Evolutionary conservation across 2,797 vertebrate genomes (phyloP).

Genomic region (Geotrypetes seraphini): DNA sequence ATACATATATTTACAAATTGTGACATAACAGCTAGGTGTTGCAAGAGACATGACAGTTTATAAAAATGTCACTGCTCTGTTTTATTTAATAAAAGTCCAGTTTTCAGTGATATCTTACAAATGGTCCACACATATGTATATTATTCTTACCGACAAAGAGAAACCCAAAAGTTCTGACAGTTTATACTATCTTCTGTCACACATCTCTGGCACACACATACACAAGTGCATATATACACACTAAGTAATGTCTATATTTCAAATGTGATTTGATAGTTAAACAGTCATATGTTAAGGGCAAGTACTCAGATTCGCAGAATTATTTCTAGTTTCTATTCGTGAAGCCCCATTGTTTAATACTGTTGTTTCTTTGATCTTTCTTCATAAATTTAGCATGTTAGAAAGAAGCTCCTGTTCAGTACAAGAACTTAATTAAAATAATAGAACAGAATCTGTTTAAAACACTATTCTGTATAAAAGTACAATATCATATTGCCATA

Average conservation of each 20-base stretch:
- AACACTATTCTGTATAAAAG: no score
- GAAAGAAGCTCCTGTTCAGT: slow-evolving; percentile 43
- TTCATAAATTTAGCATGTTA: slow-evolving; percentile 50
- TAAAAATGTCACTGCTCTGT: no score
- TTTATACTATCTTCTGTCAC: no score
- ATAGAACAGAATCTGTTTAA: slow-evolving; percentile 48
- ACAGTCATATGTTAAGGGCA: no score
- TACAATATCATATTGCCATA: slow-evolving; percentile 20
- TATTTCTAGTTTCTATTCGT: not conserved
- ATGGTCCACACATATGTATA: no score
- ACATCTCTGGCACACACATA: no score
- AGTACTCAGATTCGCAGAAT: not conserved
- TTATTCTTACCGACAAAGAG: no score
- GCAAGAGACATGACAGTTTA: no score
- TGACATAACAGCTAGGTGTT: not conserved
- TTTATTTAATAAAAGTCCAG: no score
- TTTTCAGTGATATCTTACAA: no score
- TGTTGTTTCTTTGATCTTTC: slow-evolving; percentile 36
- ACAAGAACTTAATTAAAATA: slow-evolving; percentile 34
- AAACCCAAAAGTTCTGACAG: no score
- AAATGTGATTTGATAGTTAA: slow-evolving; percentile 5
- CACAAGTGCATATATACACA: not conserved
- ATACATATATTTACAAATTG: not conserved
- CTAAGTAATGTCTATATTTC: not conserved
- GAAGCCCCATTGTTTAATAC: fast-evolving